These are phyloP conservation scores for Alcedo atthis DNA, from an alignment of 2,797 vertebrate species.

Conservation along the genomic window DNA sequence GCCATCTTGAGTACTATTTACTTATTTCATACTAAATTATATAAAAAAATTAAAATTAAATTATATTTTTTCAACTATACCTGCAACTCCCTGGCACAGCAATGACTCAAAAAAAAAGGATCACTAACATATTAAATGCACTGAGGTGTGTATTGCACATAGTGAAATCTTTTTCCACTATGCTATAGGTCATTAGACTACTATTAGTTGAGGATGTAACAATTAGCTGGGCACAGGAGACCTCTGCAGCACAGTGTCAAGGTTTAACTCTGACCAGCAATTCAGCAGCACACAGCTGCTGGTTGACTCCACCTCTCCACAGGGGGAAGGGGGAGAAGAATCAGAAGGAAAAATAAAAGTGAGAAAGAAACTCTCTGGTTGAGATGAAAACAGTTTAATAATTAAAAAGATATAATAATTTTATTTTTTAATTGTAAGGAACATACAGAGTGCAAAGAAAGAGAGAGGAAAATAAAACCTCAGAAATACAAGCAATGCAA, in stretches of 20 bases:
- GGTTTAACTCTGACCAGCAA: neutral
- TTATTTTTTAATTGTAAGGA: neutral
- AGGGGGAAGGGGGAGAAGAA: too few species aligned
- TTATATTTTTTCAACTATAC: neutral
- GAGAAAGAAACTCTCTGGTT: neutral
- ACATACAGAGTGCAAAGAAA: neutral
- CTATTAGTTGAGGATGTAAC: neutral
- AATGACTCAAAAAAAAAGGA: neutral
- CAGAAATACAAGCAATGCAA: neutral
- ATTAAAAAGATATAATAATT: neutral
- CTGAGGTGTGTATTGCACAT: neutral
- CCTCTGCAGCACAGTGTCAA: neutral
- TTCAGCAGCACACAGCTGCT: neutral
- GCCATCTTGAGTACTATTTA: neutral
- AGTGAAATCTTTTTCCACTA: neutral
- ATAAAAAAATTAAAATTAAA: too few species aligned
- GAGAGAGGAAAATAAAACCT: neutral
- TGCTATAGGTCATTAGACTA: neutral
- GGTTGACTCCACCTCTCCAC: fast-evolving
- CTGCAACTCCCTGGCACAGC: neutral
- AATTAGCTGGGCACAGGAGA: neutral
- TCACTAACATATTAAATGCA: neutral
- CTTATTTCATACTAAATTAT: neutral
- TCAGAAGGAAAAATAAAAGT: neutral
- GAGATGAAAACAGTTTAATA: neutral